phyloP scores from a whole-genome alignment of 2,113 vertebrate species.

The Scolopax mira region DNA sequence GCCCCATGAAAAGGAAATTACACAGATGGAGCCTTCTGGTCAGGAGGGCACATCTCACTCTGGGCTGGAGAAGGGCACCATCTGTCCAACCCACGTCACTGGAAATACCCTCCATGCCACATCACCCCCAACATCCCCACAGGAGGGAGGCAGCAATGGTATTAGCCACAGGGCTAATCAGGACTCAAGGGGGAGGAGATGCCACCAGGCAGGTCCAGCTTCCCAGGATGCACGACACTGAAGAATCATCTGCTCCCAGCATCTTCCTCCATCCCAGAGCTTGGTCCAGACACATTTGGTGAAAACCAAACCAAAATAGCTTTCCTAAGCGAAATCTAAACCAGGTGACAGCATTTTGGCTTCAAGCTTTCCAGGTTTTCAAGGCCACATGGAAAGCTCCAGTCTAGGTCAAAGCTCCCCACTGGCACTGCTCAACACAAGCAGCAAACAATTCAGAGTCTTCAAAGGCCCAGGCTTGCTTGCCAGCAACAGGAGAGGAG shows the following conservation, averaged over 20 bases:
- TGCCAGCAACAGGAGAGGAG: fast-evolving
- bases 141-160: fast-evolving
- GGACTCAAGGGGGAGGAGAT: background rate
- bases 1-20: conserved; percentile 10
- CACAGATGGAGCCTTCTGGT: conserved; percentile 36
- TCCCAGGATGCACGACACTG: background rate
- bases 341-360: fast-evolving
- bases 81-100: conserved; percentile 38
- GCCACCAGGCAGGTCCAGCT: background rate
- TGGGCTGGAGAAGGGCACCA: background rate
- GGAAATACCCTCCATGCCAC: background rate
- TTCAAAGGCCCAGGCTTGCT: fast-evolving
- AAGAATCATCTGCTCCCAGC: background rate
- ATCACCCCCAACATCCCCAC: fast-evolving
- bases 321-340: background rate
- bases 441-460: background rate
- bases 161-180: fast-evolving
- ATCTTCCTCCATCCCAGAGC: background rate
- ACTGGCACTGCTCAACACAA: background rate
- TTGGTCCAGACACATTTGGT: fast-evolving
- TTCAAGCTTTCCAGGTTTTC: background rate
- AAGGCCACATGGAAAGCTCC: background rate
- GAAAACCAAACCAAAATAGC: background rate
- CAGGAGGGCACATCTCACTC: background rate
- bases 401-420: background rate